Evolutionary conservation across 2,797 vertebrate genomes (phyloP).

Genomic region (Sebastes trivittatus): DNA sequence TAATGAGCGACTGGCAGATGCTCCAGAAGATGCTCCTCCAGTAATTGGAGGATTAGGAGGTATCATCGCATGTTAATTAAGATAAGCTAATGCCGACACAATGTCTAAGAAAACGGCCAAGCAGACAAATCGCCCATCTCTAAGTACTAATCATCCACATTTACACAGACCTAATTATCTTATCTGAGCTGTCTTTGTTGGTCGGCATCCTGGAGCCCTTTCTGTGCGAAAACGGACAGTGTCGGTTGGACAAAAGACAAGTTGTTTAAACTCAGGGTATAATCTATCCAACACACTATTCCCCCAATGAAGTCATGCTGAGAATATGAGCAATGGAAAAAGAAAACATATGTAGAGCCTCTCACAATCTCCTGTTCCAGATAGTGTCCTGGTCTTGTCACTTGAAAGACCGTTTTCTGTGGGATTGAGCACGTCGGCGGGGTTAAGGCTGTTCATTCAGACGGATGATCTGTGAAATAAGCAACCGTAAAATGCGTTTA

Average conservation of each 20-base stretch:
- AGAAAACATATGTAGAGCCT: constrained; percentile 20
- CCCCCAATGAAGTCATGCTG: not conserved
- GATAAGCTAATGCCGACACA: constrained; percentile 68
- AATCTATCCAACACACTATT: not conserved
- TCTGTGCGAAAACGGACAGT: not conserved
- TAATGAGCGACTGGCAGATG: constrained; percentile 59
- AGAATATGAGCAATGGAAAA: not conserved
- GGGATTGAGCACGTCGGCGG: not conserved
- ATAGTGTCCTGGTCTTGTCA: constrained; percentile 17
- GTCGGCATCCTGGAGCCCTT: constrained; percentile 7
- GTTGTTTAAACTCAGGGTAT: constrained; percentile 2
- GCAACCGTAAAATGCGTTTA: constrained; percentile 56
- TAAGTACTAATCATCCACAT: constrained; percentile 48
- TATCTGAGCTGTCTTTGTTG: constrained; percentile 31
- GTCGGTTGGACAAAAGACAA: not conserved
- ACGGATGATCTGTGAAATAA: constrained; percentile 72
- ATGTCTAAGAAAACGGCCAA: constrained; percentile 46
- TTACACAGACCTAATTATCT: constrained; percentile 50
- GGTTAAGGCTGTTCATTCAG: constrained; percentile 52
- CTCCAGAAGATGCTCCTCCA: constrained; percentile 58
- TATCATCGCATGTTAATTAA: constrained; percentile 75
- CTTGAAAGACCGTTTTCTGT: constrained; percentile 29
- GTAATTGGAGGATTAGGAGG: constrained; percentile 69
- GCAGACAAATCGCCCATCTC: constrained; percentile 50
- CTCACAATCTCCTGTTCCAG: constrained; percentile 12